These are phyloP conservation scores for Liparis tanakae DNA, from an alignment of 2,797 vertebrate species.

Conservation along the genomic window DNA sequence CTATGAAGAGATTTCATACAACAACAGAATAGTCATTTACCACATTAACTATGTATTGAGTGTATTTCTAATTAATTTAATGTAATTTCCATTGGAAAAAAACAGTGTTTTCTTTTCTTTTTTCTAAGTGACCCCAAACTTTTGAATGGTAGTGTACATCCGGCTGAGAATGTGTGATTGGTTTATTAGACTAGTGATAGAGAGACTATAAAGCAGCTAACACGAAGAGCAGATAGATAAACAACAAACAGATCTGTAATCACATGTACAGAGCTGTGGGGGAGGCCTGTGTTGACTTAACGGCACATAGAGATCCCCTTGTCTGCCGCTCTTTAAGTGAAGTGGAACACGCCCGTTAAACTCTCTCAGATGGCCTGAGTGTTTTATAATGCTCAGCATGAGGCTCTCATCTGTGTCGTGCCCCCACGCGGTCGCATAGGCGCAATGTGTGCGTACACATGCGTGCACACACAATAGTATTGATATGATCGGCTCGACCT, in stretches of 20 bases:
- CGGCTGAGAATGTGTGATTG: slow-evolving; percentile 12
- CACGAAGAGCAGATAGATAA: slow-evolving; percentile 56
- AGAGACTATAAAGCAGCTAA: slow-evolving; percentile 41
- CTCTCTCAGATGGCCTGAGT: slow-evolving; percentile 74
- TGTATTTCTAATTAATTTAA: no score
- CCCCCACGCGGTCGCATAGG: slow-evolving; percentile 66
- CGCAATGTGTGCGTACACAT: slow-evolving; percentile 36
- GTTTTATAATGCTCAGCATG: slow-evolving; percentile 74
- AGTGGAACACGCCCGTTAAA: slow-evolving; percentile 75
- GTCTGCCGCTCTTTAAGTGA: slow-evolving; percentile 69
- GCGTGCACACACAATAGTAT: slow-evolving; percentile 43
- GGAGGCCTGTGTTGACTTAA: slow-evolving; percentile 70
- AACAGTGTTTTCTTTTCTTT: no score
- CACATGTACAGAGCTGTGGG: slow-evolving; percentile 47
- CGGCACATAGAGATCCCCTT: slow-evolving; percentile 65
- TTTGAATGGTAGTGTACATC: no score
- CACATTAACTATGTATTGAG: no score
- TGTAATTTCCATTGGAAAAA: no score
- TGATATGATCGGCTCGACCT: slow-evolving; percentile 64
- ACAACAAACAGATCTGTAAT: slow-evolving; percentile 63
- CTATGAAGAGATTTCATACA: no score
- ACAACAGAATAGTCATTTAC: no score
- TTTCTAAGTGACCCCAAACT: no score
- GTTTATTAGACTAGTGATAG: slow-evolving; percentile 32
- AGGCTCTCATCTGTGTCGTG: slow-evolving; percentile 67